A percentile compares a stretch with the other conserved stretches of the same genome.
phyloP scores from a whole-genome alignment of 2,797 vertebrate species.

The Aulostomus chinensis region DNA sequence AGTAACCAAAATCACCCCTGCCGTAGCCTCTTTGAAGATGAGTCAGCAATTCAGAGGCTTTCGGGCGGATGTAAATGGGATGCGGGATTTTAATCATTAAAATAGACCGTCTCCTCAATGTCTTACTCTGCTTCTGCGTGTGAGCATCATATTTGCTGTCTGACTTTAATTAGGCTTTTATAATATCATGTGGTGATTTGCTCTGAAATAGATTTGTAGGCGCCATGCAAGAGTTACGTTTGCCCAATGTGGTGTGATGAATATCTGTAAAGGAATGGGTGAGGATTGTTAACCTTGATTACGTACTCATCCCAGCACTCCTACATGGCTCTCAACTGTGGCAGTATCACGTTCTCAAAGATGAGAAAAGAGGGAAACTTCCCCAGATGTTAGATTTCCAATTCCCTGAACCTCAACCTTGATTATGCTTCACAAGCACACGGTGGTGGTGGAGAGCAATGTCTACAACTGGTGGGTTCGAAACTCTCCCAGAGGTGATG shows the following conservation, averaged over 20 bases:
- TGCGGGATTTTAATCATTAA: constrained; percentile 33
- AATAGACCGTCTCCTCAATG: constrained; percentile 1
- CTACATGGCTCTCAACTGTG: background rate
- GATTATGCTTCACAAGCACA: background rate
- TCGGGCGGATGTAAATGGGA: constrained; percentile 18
- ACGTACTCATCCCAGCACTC: background rate
- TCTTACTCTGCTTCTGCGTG: constrained; percentile 8
- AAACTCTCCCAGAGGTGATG: too few relatives aligned
- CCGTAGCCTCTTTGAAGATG: constrained; percentile 19
- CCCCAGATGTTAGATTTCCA: constrained; percentile 14
- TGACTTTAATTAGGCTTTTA: too few relatives aligned
- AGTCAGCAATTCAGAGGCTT: constrained; percentile 31
- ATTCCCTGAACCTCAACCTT: constrained; percentile 3
- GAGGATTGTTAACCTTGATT: background rate
- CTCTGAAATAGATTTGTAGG: constrained; percentile 12
- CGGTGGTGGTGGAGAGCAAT: too few relatives aligned
- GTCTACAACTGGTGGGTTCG: too few relatives aligned
- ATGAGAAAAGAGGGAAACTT: constrained; percentile 9
- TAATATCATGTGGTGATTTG: constrained; percentile 14
- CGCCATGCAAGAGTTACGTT: constrained; percentile 2
- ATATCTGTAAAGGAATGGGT: constrained; percentile 3
- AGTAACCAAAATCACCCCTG: constrained; percentile 20
- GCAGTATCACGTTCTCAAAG: constrained; percentile 12
- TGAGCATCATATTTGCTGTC: too few relatives aligned
- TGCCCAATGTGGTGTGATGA: constrained; percentile 1